Conservation (phyloP, 2,797 vertebrate genomes). For the Chromobotia macracanthus region DNA sequence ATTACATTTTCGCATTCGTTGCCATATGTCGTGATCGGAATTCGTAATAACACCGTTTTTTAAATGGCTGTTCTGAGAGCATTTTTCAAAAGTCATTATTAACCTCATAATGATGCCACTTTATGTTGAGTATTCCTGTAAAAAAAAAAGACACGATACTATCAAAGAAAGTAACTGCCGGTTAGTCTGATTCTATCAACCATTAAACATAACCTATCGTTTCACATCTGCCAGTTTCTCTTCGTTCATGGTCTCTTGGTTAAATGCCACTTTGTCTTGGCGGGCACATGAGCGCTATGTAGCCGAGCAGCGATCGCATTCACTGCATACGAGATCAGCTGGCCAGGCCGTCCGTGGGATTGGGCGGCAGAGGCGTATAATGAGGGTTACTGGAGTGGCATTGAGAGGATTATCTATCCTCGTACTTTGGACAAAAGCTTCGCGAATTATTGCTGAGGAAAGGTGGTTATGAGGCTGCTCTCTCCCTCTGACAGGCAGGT, state of each 20-base stretch:
- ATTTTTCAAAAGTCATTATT: conserved; percentile 44
- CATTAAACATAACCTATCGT: conserved; percentile 38
- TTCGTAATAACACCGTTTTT: conserved; percentile 9
- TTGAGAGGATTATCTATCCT: conserved; percentile 48
- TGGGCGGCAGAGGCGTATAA: conserved; percentile 46
- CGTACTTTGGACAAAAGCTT: conserved; percentile 52
- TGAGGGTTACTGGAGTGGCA: conserved; percentile 50
- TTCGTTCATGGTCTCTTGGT: conserved; percentile 45
- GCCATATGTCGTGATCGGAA: conserved; percentile 41
- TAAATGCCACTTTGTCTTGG: conserved; percentile 51
- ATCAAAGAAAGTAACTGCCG: conserved; percentile 32
- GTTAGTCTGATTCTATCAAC: conserved; percentile 24
- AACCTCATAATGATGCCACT: conserved; percentile 38
- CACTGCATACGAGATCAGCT: conserved; percentile 50
- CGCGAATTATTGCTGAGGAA: conserved; percentile 27
- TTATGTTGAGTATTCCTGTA: conserved; percentile 11
- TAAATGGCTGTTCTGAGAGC: conserved; percentile 39
- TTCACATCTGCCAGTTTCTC: conserved; percentile 31
- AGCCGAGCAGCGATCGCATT: conserved; percentile 41
- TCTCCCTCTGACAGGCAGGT: conserved; percentile 47
- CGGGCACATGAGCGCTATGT: conserved; percentile 36
- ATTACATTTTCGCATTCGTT: conserved; percentile 27
- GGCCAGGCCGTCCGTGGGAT: conserved; percentile 36
- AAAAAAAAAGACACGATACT: conserved; percentile 15
- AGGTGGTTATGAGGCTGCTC: conserved; percentile 33